Conservation (phyloP, 1,140 invertebrate species). For the Magallana gigas region DNA sequence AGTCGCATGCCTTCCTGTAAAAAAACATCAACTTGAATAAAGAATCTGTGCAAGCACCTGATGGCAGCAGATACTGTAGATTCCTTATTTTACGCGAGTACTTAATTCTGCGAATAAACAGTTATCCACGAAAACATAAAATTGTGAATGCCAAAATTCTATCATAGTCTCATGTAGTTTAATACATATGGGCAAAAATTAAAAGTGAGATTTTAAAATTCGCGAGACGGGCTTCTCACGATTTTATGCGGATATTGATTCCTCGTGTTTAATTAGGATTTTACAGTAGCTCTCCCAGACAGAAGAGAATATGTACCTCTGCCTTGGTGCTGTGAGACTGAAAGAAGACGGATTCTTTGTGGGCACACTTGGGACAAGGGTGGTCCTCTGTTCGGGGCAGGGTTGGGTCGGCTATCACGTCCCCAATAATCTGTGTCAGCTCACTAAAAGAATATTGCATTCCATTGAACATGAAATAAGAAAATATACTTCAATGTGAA, state of each 20-base stretch:
- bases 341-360: constrained; percentile 95
- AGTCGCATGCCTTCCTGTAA: constrained; percentile 97
- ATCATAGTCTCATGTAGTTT: neutral
- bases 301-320: constrained; percentile 82
- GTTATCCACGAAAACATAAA: no score
- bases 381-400: constrained; percentile 98
- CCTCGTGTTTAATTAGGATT: no score
- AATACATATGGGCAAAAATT: no score
- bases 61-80: neutral
- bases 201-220: no score
- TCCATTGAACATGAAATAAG: no score
- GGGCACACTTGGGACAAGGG: constrained; percentile 96
- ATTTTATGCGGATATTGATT: no score
- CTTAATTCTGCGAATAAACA: no score
- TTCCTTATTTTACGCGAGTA: no score
- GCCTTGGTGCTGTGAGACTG: constrained; percentile 96
- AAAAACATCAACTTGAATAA: constrained; percentile 24
- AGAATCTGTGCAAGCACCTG: no score
- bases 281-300: neutral
- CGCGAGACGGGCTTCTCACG: no score
- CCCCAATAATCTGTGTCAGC: constrained; percentile 97
- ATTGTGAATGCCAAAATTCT: neutral
- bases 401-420: constrained; percentile 98
- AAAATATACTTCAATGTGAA: no score
- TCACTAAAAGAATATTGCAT: constrained; percentile 84